A percentile compares a stretch with the other conserved stretches of the same genome.
These are phyloP conservation scores for Pocillopora meandrina DNA, from an alignment of 92 coral and sea anemone species.

Conservation along the genomic window DNA sequence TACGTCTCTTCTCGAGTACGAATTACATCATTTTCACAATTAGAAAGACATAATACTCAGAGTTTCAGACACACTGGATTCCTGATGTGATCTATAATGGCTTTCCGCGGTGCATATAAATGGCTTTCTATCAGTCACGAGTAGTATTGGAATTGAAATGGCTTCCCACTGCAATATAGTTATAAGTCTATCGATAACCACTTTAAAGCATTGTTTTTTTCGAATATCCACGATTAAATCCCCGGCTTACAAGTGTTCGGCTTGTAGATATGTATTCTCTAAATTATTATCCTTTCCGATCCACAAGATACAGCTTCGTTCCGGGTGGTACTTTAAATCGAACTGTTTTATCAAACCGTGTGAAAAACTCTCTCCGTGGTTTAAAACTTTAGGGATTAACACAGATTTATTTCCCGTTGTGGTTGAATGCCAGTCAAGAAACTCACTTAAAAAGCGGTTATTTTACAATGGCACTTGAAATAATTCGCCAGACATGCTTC, in stretches of 20 bases:
- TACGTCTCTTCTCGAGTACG: conserved; percentile 21
- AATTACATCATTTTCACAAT: conserved; percentile 22
- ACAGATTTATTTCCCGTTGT: conserved; percentile 1
- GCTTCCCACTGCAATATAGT: conserved; percentile 13
- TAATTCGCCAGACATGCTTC: conserved; percentile 18
- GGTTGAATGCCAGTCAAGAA: not conserved
- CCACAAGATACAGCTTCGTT: conserved; percentile 3
- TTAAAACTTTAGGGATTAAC: conserved; percentile 8
- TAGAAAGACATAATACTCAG: conserved; percentile 43
- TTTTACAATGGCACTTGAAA: conserved; percentile 42
- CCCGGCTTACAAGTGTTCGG: conserved; percentile 28
- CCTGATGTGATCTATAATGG: conserved; percentile 54
- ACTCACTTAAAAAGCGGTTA: conserved; percentile 28
- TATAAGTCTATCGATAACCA: conserved; percentile 9
- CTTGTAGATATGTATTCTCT: conserved; percentile 10
- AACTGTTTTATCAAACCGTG: conserved; percentile 25
- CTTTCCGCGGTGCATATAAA: conserved; percentile 40
- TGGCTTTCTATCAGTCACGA: conserved; percentile 32
- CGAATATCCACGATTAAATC: not conserved
- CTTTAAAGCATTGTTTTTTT: not conserved
- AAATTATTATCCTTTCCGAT: conserved; percentile 37
- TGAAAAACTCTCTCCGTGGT: conserved; percentile 3
- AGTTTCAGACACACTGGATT: conserved; percentile 36
- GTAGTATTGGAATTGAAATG: conserved; percentile 12
- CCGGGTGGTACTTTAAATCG: not conserved